Base-by-base conservation (phyloP, 1,140 invertebrate species). In the Himalopsyche phryganea region DNA sequence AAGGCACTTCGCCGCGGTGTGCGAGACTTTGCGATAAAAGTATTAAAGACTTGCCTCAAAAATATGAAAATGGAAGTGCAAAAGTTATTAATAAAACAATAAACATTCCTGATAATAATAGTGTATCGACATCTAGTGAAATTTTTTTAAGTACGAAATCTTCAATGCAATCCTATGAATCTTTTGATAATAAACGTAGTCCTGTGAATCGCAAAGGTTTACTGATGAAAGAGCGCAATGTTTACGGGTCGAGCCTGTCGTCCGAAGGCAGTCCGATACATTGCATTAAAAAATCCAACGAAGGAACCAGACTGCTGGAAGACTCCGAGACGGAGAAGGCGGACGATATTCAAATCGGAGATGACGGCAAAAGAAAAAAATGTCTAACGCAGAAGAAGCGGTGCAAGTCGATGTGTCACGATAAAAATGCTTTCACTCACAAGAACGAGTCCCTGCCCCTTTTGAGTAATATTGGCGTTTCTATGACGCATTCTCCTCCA, bases 391-490 rank as follows among this genome's bases (percentile, higher is more conserved):
- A 36, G 70, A 74, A 45, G 79, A 79, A 35, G 77, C 72, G 1
- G 76, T 81, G 62, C 50, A 80, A 52, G 69, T 71, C 9, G 66
- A 69, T 63, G 73, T 69, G 57, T 76, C 23, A 28, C 70, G 78
- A 77, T 69, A 40, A 67, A 71, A 71, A 66, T 54, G 61, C 66
- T 1, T 68, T 67, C 52, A 71, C 74, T 59, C 68, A 72, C 2
- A 69, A 69, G n/a, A 80, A 79, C 57, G 75, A 80, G 44, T 80
- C 78, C 2, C 65, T 83, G 41, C 82, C 82, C 5, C 71, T 83
- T 19, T 67, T 83, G 11, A 79, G 74, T 51, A 74, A 75, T 11
- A 78, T 74, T 14, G 71, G 69, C 13, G 74, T 69, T 47, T 71
- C 77, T 20, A 67, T 69, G 10, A 78, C 73, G 23, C 72, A 75